Evolutionary conservation across 2,888 invertebrate genomes (phyloP).

Genomic region (Tetropium fuscum): DNA sequence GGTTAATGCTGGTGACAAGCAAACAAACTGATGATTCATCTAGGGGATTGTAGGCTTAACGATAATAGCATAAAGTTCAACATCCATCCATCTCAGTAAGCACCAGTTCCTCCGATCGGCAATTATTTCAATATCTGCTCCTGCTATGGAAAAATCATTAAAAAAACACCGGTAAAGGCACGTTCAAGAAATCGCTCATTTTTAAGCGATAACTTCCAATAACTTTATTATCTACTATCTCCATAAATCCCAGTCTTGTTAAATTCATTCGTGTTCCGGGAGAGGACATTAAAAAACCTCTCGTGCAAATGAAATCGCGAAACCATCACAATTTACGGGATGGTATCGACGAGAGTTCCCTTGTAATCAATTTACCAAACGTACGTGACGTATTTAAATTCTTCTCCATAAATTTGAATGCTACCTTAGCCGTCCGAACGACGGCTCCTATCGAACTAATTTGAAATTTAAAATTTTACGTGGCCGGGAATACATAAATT

Average conservation of each 20-base stretch:
- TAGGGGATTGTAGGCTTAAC: no score
- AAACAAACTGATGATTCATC: no score
- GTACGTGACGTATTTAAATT: slow-evolving; percentile 28
- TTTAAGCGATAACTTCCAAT: slow-evolving; percentile 6
- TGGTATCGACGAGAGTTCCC: slow-evolving; percentile 16
- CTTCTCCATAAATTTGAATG: slow-evolving; percentile 16
- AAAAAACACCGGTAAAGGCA: not conserved
- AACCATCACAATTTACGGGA: slow-evolving; percentile 24
- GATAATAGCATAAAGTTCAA: no score
- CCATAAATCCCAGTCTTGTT: slow-evolving; percentile 5
- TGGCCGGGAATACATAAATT: slow-evolving; percentile 16
- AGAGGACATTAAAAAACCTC: slow-evolving; percentile 19
- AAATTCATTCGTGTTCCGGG: slow-evolving; percentile 2
- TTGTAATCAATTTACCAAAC: slow-evolving; percentile 18
- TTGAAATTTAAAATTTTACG: slow-evolving; percentile 20
- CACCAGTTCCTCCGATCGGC: no score
- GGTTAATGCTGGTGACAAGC: no score
- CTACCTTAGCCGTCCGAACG: slow-evolving; percentile 9
- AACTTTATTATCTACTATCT: slow-evolving; percentile 17
- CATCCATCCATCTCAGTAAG: no score
- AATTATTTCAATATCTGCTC: no score
- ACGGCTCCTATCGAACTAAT: slow-evolving; percentile 10
- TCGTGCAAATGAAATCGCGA: slow-evolving; percentile 22
- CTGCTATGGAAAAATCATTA: no score
- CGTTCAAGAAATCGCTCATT: slow-evolving; percentile 6